A percentile compares a stretch with the other conserved stretches of the same genome.
Evolutionary conservation across 2,113 vertebrate species (phyloP).

Genomic region (Coptodon rendalli): DNA sequence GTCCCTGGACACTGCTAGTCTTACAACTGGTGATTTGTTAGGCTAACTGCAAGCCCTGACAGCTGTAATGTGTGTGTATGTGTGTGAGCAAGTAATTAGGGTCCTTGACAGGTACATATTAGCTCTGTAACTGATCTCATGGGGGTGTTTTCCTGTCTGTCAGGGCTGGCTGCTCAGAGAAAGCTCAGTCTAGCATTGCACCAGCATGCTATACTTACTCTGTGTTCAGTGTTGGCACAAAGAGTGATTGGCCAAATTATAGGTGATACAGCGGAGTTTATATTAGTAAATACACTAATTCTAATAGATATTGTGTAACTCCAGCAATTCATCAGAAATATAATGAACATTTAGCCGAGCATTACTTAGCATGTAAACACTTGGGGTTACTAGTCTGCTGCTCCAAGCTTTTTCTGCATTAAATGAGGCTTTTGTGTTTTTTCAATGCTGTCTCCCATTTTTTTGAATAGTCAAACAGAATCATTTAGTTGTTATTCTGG

Average conservation of each 20-base stretch:
- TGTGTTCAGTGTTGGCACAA: not conserved
- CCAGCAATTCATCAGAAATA: not conserved
- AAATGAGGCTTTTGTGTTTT: not conserved
- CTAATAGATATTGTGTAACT: not conserved
- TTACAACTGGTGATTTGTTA: conserved; percentile 34
- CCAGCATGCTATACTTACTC: not conserved
- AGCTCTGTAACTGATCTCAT: conserved; percentile 61
- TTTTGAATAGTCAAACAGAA: not conserved
- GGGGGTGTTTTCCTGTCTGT: conserved; percentile 55
- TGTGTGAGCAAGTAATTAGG: conserved; percentile 41
- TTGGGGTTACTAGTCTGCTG: not conserved
- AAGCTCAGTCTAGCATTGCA: conserved; percentile 11
- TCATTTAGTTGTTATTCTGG: not conserved
- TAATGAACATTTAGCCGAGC: not conserved
- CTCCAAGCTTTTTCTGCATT: not conserved
- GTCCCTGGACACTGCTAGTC: not conserved
- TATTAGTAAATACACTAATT: not conserved
- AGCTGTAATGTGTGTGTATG: conserved; percentile 25
- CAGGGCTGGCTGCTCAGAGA: conserved; percentile 34
- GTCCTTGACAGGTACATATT: conserved; percentile 61
- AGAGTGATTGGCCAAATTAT: not conserved
- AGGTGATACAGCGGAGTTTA: not conserved
- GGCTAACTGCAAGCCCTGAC: conserved; percentile 27
- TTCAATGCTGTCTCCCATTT: not conserved
- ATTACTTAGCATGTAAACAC: not conserved